phyloP scores from a whole-genome alignment of 2,888 invertebrate species.

The Loripinus fragilis region DNA sequence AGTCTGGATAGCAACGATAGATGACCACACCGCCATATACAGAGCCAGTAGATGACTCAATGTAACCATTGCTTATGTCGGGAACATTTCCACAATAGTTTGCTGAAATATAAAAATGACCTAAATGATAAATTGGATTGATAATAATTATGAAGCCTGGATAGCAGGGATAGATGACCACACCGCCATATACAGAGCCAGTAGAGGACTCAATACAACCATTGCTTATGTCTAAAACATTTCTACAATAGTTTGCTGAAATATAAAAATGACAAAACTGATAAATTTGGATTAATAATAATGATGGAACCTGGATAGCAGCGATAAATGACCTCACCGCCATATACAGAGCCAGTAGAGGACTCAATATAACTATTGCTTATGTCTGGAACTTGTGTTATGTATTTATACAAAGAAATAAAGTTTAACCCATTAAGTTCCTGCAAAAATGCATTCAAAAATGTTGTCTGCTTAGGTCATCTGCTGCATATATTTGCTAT shows the following conservation, averaged over 20 bases:
- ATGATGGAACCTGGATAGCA: constrained; percentile 72
- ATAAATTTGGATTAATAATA: too few species aligned
- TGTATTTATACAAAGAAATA: too few species aligned
- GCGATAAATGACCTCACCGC: constrained; percentile 61
- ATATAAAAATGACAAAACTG: constrained; percentile 10
- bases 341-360: constrained; percentile 64
- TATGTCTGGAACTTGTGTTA: constrained; percentile 65
- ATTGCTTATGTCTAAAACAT: constrained; percentile 63
- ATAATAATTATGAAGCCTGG: constrained; percentile 72
- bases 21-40: constrained; percentile 60
- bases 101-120: constrained; percentile 57
- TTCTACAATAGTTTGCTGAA: constrained; percentile 73
- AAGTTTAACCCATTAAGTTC: too few species aligned
- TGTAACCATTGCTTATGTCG: constrained; percentile 66
- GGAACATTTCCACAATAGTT: constrained; percentile 72
- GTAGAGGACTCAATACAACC: constrained; percentile 66
- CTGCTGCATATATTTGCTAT: too few species aligned
- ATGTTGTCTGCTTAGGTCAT: too few species aligned
- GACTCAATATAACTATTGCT: constrained; percentile 66
- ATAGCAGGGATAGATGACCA: constrained; percentile 69
- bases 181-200: constrained; percentile 60
- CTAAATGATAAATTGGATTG: too few species aligned
- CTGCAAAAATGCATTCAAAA: too few species aligned
- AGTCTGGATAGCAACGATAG: constrained; percentile 73
- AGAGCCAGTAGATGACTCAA: constrained; percentile 62